A percentile compares a stretch with the other conserved stretches of the same genome.
phyloP scores from a whole-genome alignment of 2,113 vertebrate genomes.

The Anguilla rostrata region DNA sequence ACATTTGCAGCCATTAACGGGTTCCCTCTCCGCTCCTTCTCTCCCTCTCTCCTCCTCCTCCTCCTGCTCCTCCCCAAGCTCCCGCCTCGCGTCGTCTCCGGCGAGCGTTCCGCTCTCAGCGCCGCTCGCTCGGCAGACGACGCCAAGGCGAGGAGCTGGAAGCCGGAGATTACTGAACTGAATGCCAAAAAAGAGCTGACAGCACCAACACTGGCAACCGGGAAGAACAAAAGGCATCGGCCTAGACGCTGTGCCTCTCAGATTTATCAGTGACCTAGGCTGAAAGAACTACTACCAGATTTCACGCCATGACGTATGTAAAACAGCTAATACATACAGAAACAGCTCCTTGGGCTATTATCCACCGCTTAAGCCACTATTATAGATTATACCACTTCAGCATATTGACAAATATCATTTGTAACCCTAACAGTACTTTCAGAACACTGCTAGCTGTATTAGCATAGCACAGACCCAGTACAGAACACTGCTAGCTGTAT shows the following conservation, averaged over 20 bases:
- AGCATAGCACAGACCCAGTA: too few relatives aligned
- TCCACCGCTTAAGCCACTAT: too few relatives aligned
- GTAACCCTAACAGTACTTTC: too few relatives aligned
- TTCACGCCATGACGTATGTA: background rate
- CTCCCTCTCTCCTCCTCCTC: background rate
- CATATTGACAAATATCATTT: too few relatives aligned
- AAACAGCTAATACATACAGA: background rate
- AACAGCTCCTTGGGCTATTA: too few relatives aligned
- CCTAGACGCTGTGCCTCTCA: background rate
- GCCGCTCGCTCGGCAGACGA: background rate
- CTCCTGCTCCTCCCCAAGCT: background rate
- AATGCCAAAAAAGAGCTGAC: background rate
- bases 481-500: too few relatives aligned
- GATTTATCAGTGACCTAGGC: background rate
- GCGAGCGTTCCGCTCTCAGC: background rate
- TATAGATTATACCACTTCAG: too few relatives aligned
- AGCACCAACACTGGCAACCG: background rate
- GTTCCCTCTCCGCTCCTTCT: constrained; percentile 18
- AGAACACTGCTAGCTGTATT: too few relatives aligned
- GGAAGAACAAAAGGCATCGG: background rate
- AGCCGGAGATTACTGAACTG: background rate
- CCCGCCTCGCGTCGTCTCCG: background rate
- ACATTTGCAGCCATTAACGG: constrained; percentile 58
- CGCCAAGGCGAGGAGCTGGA: background rate
- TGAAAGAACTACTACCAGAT: background rate